Percentiles rank a stretch among this genome's conserved stretches.
These are phyloP conservation scores for Tachypleus tridentatus DNA, from an alignment of 1,140 invertebrate genomes.

Conservation along the genomic window DNA sequence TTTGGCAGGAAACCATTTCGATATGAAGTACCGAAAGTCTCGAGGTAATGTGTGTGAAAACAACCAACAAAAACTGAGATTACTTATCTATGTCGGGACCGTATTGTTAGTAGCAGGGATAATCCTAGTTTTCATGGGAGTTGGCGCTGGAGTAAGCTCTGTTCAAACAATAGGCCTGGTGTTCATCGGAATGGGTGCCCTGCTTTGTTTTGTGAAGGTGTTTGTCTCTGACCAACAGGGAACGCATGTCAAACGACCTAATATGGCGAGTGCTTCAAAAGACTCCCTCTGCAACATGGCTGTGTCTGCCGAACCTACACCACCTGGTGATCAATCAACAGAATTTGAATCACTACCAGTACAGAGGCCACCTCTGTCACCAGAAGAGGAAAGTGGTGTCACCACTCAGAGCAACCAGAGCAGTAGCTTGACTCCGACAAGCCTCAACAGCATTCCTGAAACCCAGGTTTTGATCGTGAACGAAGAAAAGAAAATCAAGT, in stretches of 20 bases:
- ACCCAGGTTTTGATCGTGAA: slow-evolving; percentile 21
- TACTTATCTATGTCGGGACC: slow-evolving; percentile 18
- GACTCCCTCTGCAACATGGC: neutral
- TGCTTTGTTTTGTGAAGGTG: slow-evolving; percentile 18
- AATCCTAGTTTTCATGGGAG: slow-evolving; percentile 20
- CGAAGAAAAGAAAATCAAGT: neutral
- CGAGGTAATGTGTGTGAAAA: no score
- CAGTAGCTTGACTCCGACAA: slow-evolving; percentile 18
- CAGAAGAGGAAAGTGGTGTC: slow-evolving; percentile 2
- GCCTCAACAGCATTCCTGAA: slow-evolving; percentile 23
- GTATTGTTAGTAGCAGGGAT: slow-evolving; percentile 20
- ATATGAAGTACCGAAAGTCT: no score
- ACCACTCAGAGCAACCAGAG: slow-evolving; percentile 10
- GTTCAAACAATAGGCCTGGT: slow-evolving; percentile 21
- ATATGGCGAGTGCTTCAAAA: neutral
- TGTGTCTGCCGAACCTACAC: neutral
- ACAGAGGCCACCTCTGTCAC: neutral
- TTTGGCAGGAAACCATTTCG: no score
- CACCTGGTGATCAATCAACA: neutral
- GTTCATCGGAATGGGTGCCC: slow-evolving; percentile 19
- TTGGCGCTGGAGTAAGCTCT: slow-evolving; percentile 11
- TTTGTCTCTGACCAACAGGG: slow-evolving; percentile 5
- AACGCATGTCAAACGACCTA: neutral
- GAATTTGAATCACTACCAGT: neutral
- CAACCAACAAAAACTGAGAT: neutral